Percentiles rank a stretch among this genome's conserved stretches.
Evolutionary conservation across 2,113 vertebrate genomes (phyloP).

Genomic region (Ameiurus melas): DNA sequence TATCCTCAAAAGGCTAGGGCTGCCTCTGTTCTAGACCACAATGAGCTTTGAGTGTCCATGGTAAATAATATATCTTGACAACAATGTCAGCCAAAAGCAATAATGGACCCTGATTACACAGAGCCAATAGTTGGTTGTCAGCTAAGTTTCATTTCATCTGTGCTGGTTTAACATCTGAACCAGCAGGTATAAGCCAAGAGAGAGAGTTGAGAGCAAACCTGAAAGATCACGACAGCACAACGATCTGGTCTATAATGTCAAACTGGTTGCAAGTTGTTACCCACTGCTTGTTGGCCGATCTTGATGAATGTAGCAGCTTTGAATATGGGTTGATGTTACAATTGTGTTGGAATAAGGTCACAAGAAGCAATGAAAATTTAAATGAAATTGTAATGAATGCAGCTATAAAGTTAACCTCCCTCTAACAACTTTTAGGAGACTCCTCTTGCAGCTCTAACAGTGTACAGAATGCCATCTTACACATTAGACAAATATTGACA

Average conservation of each 20-base stretch:
- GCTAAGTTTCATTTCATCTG: neutral
- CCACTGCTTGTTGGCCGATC: neutral
- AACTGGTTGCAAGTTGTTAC: neutral
- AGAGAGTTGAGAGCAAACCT: neutral
- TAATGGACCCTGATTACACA: neutral
- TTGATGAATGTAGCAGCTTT: neutral
- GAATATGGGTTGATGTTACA: neutral
- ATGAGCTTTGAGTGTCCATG: neutral
- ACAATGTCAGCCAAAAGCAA: neutral
- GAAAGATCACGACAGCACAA: neutral
- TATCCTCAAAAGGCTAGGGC: neutral
- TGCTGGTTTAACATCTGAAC: neutral
- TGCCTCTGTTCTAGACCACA: neutral
- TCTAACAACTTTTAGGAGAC: neutral
- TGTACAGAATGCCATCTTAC: neutral
- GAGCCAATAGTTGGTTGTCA: neutral
- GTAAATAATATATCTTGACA: neutral
- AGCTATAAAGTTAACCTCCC: neutral
- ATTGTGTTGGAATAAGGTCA: neutral
- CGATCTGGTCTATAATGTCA: neutral
- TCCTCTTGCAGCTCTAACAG: neutral
- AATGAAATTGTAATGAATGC: slow-evolving; percentile 1
- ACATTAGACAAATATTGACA: neutral
- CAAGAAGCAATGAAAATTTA: neutral
- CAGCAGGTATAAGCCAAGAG: neutral